Evolutionary conservation across 1,140 invertebrate species (phyloP).

Genomic region (Drosophila ficusphila): DNA sequence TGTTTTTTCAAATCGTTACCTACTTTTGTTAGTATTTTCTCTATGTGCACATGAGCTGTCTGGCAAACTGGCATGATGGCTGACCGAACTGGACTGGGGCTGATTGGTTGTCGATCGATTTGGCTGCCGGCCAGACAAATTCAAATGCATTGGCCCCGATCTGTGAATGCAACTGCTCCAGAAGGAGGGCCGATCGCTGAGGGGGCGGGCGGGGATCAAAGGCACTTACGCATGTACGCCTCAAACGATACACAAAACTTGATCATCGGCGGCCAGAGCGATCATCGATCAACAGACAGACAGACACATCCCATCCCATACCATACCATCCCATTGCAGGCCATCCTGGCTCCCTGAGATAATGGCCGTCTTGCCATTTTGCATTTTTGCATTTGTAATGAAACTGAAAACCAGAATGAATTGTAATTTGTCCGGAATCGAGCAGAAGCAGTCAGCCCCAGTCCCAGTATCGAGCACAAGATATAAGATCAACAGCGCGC

Average conservation of each 20-base stretch:
- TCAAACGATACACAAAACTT: constrained; percentile 66
- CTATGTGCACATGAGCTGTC: neutral
- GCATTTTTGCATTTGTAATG: constrained; percentile 83
- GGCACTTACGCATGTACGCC: constrained; percentile 79
- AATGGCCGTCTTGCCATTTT: constrained; percentile 81
- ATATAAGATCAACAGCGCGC: constrained; percentile 30
- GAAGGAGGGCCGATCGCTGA: neutral
- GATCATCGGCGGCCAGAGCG: constrained; percentile 43
- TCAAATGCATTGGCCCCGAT: constrained; percentile 76
- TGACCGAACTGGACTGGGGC: constrained; percentile 53
- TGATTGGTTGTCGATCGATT: constrained; percentile 80
- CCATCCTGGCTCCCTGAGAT: constrained; percentile 33
- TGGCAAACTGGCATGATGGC: constrained; percentile 58
- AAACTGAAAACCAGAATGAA: constrained; percentile 82
- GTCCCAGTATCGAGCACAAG: constrained; percentile 30
- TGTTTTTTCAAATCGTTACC: too few species aligned
- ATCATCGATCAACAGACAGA: constrained; percentile 62
- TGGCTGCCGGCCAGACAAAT: constrained; percentile 76
- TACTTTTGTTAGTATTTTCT: neutral
- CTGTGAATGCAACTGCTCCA: constrained; percentile 74
- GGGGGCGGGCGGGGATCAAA: constrained; percentile 16
- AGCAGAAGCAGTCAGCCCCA: constrained; percentile 30
- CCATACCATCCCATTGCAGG: constrained; percentile 1
- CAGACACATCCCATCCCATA: constrained; percentile 29
- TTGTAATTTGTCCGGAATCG: constrained; percentile 71